phyloP scores from a whole-genome alignment of 2,113 vertebrate species.

The Piliocolobus tephrosceles region DNA sequence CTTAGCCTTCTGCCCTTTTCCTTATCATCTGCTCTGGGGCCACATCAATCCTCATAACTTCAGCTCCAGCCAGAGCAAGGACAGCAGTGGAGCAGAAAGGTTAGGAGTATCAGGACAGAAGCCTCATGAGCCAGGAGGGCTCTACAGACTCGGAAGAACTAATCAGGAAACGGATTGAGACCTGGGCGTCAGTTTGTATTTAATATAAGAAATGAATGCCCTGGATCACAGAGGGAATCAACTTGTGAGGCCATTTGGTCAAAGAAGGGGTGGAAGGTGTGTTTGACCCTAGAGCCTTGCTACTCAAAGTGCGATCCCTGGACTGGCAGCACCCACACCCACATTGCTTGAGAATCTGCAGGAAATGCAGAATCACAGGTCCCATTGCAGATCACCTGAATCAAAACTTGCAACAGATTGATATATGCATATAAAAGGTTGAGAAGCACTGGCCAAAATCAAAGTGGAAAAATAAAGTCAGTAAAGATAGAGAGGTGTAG shows the following conservation, averaged over 20 bases:
- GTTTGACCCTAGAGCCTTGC: neutral
- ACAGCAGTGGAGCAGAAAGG: neutral
- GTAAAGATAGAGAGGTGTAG: neutral
- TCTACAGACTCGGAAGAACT: neutral
- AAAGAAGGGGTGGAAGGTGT: neutral
- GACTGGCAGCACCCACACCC: neutral
- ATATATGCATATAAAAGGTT: neutral
- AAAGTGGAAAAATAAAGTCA: neutral
- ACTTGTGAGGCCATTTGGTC: neutral
- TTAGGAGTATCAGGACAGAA: neutral
- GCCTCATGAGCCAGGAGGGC: neutral
- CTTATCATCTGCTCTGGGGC: neutral
- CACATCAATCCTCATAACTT: neutral
- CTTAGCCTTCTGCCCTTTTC: neutral
- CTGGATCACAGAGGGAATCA: neutral
- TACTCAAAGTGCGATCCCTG: neutral
- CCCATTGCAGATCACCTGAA: neutral
- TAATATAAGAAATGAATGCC: neutral
- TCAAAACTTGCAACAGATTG: neutral
- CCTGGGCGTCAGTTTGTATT: neutral
- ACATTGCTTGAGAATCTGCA: neutral
- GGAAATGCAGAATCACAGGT: neutral
- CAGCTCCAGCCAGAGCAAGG: neutral
- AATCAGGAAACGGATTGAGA: neutral
- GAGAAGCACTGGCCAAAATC: neutral